These are phyloP conservation scores for Drosophila mettleri DNA, from an alignment of 2,888 invertebrate genomes.

Conservation along the genomic window DNA sequence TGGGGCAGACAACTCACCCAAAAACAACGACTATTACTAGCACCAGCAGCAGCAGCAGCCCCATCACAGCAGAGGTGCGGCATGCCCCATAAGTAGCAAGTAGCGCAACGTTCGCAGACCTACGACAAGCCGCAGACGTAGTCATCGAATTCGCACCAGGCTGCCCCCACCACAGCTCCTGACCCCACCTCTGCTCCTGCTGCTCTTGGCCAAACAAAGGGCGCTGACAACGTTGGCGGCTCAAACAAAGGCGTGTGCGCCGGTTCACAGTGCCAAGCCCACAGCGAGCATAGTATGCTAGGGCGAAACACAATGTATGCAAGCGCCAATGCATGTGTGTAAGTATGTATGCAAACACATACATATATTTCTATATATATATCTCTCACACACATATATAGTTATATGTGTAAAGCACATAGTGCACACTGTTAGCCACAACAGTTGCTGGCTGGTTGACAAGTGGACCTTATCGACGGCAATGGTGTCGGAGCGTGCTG, in stretches of 20 bases:
- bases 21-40: slow-evolving; percentile 54
- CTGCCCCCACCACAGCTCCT: background rate
- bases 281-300: slow-evolving; percentile 12
- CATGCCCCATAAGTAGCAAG: slow-evolving; percentile 10
- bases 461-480: slow-evolving; percentile 28
- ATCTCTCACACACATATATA: background rate
- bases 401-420: background rate
- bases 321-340: slow-evolving; percentile 1
- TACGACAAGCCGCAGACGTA: slow-evolving; percentile 53
- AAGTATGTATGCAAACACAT: background rate
- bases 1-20: slow-evolving; percentile 43
- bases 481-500: slow-evolving; percentile 27
- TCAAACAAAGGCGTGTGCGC: slow-evolving; percentile 53
- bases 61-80: slow-evolving; percentile 4
- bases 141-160: slow-evolving; percentile 58
- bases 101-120: slow-evolving; percentile 29
- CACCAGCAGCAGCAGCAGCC: slow-evolving; percentile 24
- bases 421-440: slow-evolving; percentile 27
- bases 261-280: slow-evolving; percentile 33
- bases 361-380: background rate
- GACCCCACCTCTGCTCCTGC: background rate
- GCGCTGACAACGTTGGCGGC: slow-evolving; percentile 43
- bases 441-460: slow-evolving; percentile 38
- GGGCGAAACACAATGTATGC: slow-evolving; percentile 22
- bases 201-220: slow-evolving; percentile 34